phyloP scores from a whole-genome alignment of 1,140 invertebrate genomes.

The Pogonomyrmex barbatus region DNA sequence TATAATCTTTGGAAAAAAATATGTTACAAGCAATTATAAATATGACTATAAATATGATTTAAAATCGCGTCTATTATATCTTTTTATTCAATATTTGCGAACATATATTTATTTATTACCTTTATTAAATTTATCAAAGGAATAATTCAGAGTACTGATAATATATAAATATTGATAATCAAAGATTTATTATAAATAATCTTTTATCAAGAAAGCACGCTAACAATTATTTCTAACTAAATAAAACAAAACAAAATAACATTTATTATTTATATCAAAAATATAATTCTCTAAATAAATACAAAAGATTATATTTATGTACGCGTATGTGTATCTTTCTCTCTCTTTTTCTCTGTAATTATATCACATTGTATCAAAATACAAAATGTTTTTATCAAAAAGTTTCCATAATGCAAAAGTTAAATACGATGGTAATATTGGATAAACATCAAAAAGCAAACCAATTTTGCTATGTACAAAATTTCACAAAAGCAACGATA shows the following conservation, averaged over 20 bases:
- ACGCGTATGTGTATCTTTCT: not conserved
- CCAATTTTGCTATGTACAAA: not conserved
- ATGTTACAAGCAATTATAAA: not conserved
- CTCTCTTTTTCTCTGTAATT: not conserved
- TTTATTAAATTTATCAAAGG: not conserved
- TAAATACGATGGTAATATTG: not conserved
- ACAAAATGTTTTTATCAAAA: not conserved
- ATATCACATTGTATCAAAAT: not conserved
- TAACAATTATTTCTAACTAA: too few species aligned
- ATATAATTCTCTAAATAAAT: not conserved
- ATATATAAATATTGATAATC: too few species aligned
- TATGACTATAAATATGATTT: not conserved
- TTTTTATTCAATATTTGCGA: not conserved
- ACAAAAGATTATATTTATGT: not conserved
- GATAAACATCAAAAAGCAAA: not conserved
- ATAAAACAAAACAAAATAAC: too few species aligned
- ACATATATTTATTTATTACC: not conserved
- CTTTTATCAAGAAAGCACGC: too few species aligned
- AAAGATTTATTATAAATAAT: too few species aligned
- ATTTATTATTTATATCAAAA: too few species aligned
- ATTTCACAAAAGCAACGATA: not conserved
- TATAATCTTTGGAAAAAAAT: too few species aligned
- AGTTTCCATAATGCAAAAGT: not conserved
- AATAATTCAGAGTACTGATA: not conserved
- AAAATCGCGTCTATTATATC: not conserved